Conservation (phyloP, 92 coral and sea anemone species). For the Zoanthus solanderi region DNA sequence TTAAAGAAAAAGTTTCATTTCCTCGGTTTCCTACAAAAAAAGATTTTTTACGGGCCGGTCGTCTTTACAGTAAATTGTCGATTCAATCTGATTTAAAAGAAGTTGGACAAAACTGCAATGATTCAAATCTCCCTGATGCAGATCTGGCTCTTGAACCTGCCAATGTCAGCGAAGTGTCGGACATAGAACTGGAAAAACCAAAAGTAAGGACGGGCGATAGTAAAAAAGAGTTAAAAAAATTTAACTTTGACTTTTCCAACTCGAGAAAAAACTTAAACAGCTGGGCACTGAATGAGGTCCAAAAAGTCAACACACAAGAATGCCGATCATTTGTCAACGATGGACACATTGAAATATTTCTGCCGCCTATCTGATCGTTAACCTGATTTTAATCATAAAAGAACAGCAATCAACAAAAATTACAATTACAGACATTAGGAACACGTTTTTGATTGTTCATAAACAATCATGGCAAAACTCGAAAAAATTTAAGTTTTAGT, state of each 20-base stretch:
- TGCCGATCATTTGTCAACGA: slow-evolving; percentile 30
- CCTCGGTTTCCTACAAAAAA: slow-evolving; percentile 8
- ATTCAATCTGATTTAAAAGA: background rate
- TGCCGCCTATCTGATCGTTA: slow-evolving; percentile 13
- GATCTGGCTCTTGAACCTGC: slow-evolving; percentile 12
- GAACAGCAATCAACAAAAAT: too few species aligned
- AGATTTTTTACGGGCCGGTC: background rate
- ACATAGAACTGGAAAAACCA: slow-evolving; percentile 26
- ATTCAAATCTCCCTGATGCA: background rate
- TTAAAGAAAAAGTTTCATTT: background rate
- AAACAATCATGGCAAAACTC: too few species aligned
- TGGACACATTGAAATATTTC: slow-evolving; percentile 40
- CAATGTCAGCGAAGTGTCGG: slow-evolving; percentile 20
- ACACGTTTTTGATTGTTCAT: too few species aligned
- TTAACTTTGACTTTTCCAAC: background rate
- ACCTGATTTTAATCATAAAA: too few species aligned
- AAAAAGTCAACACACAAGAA: background rate
- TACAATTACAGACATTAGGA: too few species aligned
- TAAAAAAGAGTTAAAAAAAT: slow-evolving; percentile 19
- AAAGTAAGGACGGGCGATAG: background rate
- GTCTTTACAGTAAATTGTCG: slow-evolving; percentile 1
- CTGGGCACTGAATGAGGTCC: background rate
- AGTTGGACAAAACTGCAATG: background rate
- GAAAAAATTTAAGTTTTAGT: too few species aligned
- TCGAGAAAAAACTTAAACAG: slow-evolving; percentile 4